These are phyloP conservation scores for Potamilus streckersoni DNA, from an alignment of 1,140 invertebrate genomes.

Conservation along the genomic window DNA sequence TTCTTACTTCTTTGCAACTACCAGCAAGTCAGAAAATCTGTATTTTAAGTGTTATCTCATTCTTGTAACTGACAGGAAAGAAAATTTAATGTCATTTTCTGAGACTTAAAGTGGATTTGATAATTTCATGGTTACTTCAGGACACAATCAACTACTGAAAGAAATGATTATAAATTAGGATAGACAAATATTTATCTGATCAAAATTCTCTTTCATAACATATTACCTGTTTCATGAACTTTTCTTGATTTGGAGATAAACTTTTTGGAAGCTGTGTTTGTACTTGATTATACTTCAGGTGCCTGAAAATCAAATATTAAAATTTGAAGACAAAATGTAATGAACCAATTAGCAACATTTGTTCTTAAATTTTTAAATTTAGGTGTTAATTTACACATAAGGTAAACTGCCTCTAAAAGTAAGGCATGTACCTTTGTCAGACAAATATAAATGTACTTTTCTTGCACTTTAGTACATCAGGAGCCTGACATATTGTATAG, in stretches of 20 bases:
- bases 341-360: neutral
- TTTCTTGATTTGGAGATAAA: slow-evolving; percentile 41
- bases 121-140: too few relatives aligned
- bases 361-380: slow-evolving; percentile 1
- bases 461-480: too few relatives aligned
- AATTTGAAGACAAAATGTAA: neutral
- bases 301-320: slow-evolving; percentile 33
- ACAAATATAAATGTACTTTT: neutral
- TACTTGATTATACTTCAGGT: slow-evolving; percentile 51
- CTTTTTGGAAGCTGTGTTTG: slow-evolving; percentile 48
- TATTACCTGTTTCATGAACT: slow-evolving; percentile 52
- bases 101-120: too few relatives aligned
- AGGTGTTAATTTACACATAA: neutral
- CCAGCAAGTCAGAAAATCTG: too few relatives aligned
- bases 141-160: too few relatives aligned
- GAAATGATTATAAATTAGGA: neutral
- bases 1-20: too few relatives aligned
- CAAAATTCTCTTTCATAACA: neutral
- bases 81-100: too few relatives aligned
- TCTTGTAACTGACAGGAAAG: too few relatives aligned
- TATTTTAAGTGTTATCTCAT: too few relatives aligned
- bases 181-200: neutral
- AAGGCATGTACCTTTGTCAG: neutral
- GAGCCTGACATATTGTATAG: too few relatives aligned
- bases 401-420: neutral